Evolutionary conservation across 2,888 invertebrate species (phyloP), one percentile per base, ranked within the genome.

Genomic region (Gryllus longicercus): DNA sequence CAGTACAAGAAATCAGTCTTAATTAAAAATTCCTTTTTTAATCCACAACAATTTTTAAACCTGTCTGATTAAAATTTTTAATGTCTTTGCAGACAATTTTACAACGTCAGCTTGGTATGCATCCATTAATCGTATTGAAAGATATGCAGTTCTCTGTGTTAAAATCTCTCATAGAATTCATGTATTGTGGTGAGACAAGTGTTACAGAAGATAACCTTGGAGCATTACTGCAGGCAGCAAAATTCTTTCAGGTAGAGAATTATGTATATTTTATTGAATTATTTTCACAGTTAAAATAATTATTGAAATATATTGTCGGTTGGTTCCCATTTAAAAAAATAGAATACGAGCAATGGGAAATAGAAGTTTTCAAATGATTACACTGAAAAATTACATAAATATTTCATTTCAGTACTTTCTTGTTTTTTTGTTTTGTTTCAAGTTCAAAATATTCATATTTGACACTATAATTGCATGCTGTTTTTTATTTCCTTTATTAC

Each of bases 161-260:
- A 81, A 93, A 93, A 86, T 91, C 92, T 78, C 88, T 93, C 82
- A 91, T 94, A 51, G 93, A 94, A 86, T 93, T 93, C 84, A 93
- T 94, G 91, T 94, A 94, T 85, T 93, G 92, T 84, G 93, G 93
- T 2, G 93, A 93, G 88, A 93, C 93, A 2, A 91, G 91, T 83
- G 91, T 93, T 83, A 87, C 91, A 79, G 92, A 93, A 86, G 91
- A 92, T 84, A 90, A 92, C 85, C 88, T 93, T 83, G 91, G 92
- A 83, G 91, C 92, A 84, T 86, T 94, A 78, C 89, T 93, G 77
- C 91, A 92, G 80, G 93, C 93, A 11, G 93, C 93, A 49, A 92
- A 91, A 85, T 90, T 92, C 84, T 90, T 94, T 82, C 92, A 93
- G 87, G 92, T 93, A 81, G n/a, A 63, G 63, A 38, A 38, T 63